Evolutionary conservation across 92 coral and sea anemone genomes (phyloP).

Genomic region (Parazoanthus swiftii): DNA sequence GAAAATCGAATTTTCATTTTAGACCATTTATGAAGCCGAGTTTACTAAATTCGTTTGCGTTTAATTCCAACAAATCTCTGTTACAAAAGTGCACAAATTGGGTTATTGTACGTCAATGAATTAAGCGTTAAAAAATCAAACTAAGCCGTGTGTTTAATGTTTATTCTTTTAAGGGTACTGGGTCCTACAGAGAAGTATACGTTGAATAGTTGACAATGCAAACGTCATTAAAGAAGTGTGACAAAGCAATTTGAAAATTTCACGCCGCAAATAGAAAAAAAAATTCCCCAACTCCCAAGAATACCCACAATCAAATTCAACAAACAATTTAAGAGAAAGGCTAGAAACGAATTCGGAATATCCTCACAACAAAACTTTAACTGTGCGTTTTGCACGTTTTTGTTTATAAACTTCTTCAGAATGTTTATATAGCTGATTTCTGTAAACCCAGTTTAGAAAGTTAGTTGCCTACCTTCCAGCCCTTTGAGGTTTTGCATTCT

Average conservation of each 20-base stretch:
- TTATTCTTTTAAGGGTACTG: neutral
- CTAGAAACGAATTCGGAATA: neutral
- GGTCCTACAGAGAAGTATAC: too few species aligned
- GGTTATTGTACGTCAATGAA: neutral
- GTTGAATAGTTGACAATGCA: neutral
- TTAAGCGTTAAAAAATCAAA: neutral
- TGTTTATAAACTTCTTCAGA: neutral
- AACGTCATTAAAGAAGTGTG: neutral
- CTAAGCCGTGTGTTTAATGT: neutral
- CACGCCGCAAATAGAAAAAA: neutral
- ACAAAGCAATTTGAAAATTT: neutral
- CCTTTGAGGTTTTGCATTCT: slow-evolving; percentile 34
- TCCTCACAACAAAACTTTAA: neutral
- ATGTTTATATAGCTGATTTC: neutral
- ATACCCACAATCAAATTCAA: neutral
- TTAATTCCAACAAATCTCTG: neutral
- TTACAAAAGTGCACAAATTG: neutral
- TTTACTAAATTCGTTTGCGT: neutral
- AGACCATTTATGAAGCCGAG: neutral
- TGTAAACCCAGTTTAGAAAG: neutral
- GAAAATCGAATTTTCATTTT: neutral
- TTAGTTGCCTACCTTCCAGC: slow-evolving; percentile 28
- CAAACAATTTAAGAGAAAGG: neutral
- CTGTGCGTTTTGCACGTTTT: neutral
- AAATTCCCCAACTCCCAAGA: neutral